Conservation (phyloP, 2,113 vertebrate species). For the Calcarius ornatus region DNA sequence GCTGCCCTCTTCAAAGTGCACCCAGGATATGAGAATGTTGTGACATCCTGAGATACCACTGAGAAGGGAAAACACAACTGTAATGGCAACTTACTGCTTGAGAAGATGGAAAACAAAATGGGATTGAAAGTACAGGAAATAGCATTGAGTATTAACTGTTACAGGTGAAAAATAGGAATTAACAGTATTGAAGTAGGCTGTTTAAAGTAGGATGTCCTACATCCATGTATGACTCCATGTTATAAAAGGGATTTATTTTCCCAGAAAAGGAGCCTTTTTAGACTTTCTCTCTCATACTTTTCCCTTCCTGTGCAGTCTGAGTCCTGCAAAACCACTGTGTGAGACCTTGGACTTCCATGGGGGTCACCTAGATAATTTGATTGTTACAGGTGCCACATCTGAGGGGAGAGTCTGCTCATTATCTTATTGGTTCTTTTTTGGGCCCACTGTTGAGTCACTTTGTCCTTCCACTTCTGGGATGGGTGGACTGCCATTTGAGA, state of each 20-base stretch:
- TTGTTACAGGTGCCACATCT: too few relatives aligned
- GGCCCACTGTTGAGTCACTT: neutral
- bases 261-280: neutral
- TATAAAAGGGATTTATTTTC: neutral
- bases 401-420: neutral
- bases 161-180: neutral
- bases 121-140: neutral
- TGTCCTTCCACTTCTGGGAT: neutral
- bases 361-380: neutral
- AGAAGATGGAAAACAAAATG: neutral
- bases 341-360: neutral
- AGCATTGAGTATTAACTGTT: neutral
- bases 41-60: neutral
- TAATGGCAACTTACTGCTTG: neutral
- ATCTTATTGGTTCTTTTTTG: neutral
- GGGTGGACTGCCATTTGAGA: neutral
- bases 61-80: neutral
- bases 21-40: accelerated
- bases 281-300: neutral
- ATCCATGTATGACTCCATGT: neutral
- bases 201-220: neutral
- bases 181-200: accelerated
- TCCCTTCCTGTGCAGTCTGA: neutral
- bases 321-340: accelerated
- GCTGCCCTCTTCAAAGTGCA: neutral